phyloP scores from a whole-genome alignment of 2,888 invertebrate species.

The Drosophila atripex region DNA sequence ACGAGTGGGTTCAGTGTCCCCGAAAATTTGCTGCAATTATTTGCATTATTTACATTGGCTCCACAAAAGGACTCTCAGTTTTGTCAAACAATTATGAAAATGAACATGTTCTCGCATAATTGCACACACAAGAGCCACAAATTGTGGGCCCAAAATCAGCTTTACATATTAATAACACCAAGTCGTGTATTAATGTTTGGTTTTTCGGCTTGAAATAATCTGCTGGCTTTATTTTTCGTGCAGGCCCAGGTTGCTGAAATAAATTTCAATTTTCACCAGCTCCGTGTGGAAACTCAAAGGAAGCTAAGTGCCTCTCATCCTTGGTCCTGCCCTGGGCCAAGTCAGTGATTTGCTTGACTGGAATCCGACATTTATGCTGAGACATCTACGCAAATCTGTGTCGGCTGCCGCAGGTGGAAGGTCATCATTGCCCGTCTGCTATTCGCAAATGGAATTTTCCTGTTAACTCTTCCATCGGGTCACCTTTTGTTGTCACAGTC shows the following conservation, averaged over 20 bases:
- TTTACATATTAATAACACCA: neutral
- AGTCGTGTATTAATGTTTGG: neutral
- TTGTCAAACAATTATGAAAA: slow-evolving; percentile 35
- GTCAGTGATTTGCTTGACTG: slow-evolving; percentile 47
- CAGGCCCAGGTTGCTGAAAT: slow-evolving; percentile 44
- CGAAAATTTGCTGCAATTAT: slow-evolving; percentile 58
- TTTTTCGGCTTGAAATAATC: slow-evolving; percentile 3
- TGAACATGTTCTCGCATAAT: slow-evolving; percentile 38
- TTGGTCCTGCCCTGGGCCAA: slow-evolving; percentile 16
- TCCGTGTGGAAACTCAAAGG: neutral
- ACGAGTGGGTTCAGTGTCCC: slow-evolving; percentile 53
- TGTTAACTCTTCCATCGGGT: slow-evolving; percentile 57
- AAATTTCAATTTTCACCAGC: slow-evolving; percentile 61
- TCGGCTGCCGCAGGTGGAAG: slow-evolving; percentile 6
- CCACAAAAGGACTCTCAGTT: neutral
- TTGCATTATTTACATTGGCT: slow-evolving; percentile 41
- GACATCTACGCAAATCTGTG: slow-evolving; percentile 55
- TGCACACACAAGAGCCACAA: slow-evolving; percentile 29
- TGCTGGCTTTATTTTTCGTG: no score
- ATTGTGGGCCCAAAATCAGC: neutral
- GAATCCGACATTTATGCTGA: slow-evolving; percentile 52
- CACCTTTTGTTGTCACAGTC: slow-evolving; percentile 32
- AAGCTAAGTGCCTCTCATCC: neutral
- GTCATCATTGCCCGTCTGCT: slow-evolving; percentile 20
- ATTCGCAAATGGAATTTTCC: slow-evolving; percentile 55